These are phyloP conservation scores for Calameuta idolon DNA, from an alignment of 2,888 invertebrate species.

Conservation along the genomic window DNA sequence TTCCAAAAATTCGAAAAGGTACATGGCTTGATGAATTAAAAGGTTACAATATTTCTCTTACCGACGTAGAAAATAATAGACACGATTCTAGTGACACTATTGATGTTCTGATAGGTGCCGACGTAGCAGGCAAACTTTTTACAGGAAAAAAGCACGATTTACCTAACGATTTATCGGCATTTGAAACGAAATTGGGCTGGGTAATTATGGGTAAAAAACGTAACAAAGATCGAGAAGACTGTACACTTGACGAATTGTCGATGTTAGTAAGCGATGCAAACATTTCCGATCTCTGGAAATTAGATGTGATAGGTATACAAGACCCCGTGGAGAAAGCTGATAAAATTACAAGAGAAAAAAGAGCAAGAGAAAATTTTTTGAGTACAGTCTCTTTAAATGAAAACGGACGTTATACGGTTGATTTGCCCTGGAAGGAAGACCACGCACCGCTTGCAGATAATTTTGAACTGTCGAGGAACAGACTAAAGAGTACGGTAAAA, in stretches of 20 bases:
- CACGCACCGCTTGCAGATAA: slow-evolving; percentile 47
- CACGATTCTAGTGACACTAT: slow-evolving; percentile 23
- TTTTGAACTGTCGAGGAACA: slow-evolving; percentile 37
- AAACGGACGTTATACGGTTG: slow-evolving; percentile 50
- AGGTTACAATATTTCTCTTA: slow-evolving; percentile 17
- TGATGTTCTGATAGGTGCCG: slow-evolving; percentile 41
- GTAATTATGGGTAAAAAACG: slow-evolving; percentile 41
- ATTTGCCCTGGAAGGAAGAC: slow-evolving; percentile 51
- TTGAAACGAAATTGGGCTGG: slow-evolving; percentile 46
- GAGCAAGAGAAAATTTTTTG: slow-evolving; percentile 41
- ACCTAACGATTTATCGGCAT: slow-evolving; percentile 39
- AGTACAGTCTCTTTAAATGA: slow-evolving; percentile 41
- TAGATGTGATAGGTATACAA: slow-evolving; percentile 50
- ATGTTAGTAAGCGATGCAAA: slow-evolving; percentile 34
- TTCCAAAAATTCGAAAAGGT: slow-evolving; percentile 25
- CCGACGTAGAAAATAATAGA: slow-evolving; percentile 16
- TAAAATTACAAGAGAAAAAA: slow-evolving; percentile 31
- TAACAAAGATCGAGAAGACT: slow-evolving; percentile 21
- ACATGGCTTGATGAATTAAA: slow-evolving; percentile 28
- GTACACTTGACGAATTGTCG: slow-evolving; percentile 14
- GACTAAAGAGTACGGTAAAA: slow-evolving; percentile 37
- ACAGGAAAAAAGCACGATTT: slow-evolving; percentile 35
- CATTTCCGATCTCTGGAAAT: slow-evolving; percentile 47
- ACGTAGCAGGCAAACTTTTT: slow-evolving; percentile 40
- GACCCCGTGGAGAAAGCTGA: slow-evolving; percentile 43